Evolutionary conservation across 2,797 vertebrate genomes (phyloP), one percentile per base, ranked within the genome.

Genomic region (Muscicapa striata): DNA sequence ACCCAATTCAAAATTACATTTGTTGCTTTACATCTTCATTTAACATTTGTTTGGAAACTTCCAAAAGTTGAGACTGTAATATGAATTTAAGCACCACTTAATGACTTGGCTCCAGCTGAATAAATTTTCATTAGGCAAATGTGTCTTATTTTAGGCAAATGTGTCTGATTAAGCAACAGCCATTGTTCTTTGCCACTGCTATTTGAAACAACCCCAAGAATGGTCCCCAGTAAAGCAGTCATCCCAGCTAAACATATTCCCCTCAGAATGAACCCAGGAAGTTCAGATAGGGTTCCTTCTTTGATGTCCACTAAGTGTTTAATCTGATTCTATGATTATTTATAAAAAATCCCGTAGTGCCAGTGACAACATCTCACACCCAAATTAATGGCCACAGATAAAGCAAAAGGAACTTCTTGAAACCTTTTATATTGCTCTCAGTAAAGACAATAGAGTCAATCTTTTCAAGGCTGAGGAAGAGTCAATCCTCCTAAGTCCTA

Each of bases 51-150:
- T 82, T 73, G 10, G 23, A 86, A 86, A 72, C 30, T 84, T 90
- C 30, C 43, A 69, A 15, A 80, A 90, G 23, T 92, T 90, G 77
- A 77, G n/a, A 67, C 10, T 48, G 27, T 70, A 90, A 90, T 87
- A 89, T 27, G 61, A 87, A 90, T 89, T 76, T 92, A 94, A 92
- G 52, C 32, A 90, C 36, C 18, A 51, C 51, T 94, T 95, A 92
- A 93, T 76, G n/a, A 73, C 43, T 82, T 76, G 52, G 67, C 21
- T 90, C 19, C 78, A 76, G 78, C 43, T 76, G 48, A 90, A 84
- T 66, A 46, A 69, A 76, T 70, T 55, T 63, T 93, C 55, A 82
- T 95, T 89, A 94, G 48, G 67, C 32, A 95, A 90, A 89, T 19
- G 6, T 57, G 22, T 79, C 77, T 93, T 92, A 75, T 87, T 92